Evolutionary conservation across 1,140 invertebrate genomes (phyloP).

Genomic region (Vollenhovia emeryi): DNA sequence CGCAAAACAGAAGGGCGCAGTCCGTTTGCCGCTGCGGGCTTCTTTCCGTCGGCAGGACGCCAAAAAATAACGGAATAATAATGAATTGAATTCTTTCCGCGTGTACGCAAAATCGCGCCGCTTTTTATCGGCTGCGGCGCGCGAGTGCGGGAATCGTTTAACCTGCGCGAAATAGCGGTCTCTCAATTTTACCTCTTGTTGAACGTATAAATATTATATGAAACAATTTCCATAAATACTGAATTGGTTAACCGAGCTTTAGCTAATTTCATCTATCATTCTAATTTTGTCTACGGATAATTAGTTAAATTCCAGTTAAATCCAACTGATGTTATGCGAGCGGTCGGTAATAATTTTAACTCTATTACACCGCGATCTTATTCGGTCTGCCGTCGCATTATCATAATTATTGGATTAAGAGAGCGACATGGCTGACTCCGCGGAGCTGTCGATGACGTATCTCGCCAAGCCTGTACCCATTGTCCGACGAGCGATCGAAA

Average conservation of each 20-base stretch:
- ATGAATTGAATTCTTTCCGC: constrained; percentile 34
- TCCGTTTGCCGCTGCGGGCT: constrained; percentile 42
- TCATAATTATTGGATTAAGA: constrained; percentile 37
- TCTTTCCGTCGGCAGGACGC: background rate
- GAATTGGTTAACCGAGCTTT: constrained; percentile 7
- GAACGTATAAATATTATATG: constrained; percentile 13
- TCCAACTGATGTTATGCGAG: constrained; percentile 18
- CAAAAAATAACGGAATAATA: constrained; percentile 40
- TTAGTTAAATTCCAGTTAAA: constrained; percentile 13
- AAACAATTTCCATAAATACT: constrained; percentile 29
- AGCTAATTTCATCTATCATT: constrained; percentile 1
- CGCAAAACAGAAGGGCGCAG: constrained; percentile 61
- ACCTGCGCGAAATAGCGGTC: background rate
- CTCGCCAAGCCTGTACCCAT: background rate
- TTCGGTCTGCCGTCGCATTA: background rate
- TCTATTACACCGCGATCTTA: constrained; percentile 1
- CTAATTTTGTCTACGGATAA: background rate
- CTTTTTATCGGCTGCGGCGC: background rate
- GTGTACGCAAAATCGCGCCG: background rate
- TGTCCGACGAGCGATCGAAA: constrained; percentile 10
- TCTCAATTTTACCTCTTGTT: background rate
- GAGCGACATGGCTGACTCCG: background rate
- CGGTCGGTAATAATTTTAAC: constrained; percentile 28
- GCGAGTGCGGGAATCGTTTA: background rate
- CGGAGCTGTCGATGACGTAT: background rate